phyloP scores from a whole-genome alignment of 2,888 invertebrate species.

The Frankliniella fusca region DNA sequence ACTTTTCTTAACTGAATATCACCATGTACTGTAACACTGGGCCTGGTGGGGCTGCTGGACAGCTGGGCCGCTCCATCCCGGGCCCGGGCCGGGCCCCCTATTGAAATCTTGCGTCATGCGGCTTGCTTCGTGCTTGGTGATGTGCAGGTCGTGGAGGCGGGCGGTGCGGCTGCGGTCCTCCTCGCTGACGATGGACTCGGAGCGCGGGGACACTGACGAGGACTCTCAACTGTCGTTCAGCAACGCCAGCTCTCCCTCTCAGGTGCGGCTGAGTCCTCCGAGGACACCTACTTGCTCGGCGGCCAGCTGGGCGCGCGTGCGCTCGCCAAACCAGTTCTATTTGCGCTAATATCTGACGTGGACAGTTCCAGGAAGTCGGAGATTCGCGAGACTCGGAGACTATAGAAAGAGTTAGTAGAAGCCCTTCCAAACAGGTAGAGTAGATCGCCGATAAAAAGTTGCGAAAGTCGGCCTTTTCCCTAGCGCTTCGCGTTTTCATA shows the following conservation, averaged over 20 bases:
- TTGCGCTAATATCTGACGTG: slow-evolving; percentile 8
- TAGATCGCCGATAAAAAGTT: background rate
- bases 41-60: background rate
- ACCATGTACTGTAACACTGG: background rate
- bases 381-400: slow-evolving; percentile 44
- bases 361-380: slow-evolving; percentile 42
- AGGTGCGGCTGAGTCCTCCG: slow-evolving; percentile 35
- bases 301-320: background rate
- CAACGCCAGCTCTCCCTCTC: slow-evolving; percentile 61
- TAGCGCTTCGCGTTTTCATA: background rate
- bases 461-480: background rate
- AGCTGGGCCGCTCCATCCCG: background rate
- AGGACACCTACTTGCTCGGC: background rate
- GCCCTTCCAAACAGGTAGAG: slow-evolving; percentile 34
- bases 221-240: slow-evolving; percentile 76
- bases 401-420: slow-evolving; percentile 34
- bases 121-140: background rate
- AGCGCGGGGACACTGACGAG: slow-evolving; percentile 58
- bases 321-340: background rate
- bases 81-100: background rate
- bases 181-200: slow-evolving; percentile 40
- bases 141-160: slow-evolving; percentile 48
- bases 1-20: too few species aligned
- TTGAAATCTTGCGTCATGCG: background rate
- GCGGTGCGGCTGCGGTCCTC: slow-evolving; percentile 42